Percentiles rank a stretch among this genome's conserved stretches.
These are phyloP conservation scores for Mesitornis unicolor DNA, from an alignment of 2,113 vertebrate genomes.

Conservation along the genomic window DNA sequence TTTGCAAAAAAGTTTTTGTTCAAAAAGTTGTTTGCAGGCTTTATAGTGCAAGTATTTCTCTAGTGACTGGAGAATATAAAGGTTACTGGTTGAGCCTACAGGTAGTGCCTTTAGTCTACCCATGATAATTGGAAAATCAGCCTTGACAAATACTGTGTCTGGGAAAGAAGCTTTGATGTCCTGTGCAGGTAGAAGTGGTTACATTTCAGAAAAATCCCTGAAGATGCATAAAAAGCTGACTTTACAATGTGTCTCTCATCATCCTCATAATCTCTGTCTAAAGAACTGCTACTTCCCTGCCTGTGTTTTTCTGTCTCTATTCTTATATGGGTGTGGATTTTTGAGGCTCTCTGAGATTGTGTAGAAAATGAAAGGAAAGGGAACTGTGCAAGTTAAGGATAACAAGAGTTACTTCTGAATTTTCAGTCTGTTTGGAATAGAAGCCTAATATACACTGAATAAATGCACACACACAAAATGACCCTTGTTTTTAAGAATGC, in stretches of 20 bases:
- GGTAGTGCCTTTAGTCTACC: not conserved
- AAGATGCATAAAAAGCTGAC: not conserved
- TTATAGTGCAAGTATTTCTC: not conserved
- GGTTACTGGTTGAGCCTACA: not conserved
- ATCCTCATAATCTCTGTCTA: not conserved
- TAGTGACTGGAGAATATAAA: not conserved
- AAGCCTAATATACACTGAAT: not conserved
- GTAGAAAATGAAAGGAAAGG: not conserved
- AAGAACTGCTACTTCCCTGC: not conserved
- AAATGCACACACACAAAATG: not conserved
- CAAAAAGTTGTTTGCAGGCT: not conserved
- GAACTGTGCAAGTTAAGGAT: not conserved
- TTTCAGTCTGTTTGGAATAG: not conserved
- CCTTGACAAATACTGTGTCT: not conserved
- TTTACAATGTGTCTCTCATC: not conserved
- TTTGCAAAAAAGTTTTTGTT: not conserved
- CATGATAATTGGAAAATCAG: not conserved
- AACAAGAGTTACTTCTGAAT: not conserved
- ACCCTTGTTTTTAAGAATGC: not conserved
- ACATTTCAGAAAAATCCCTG: not conserved
- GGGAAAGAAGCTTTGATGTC: not conserved
- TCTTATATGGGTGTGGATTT: not conserved
- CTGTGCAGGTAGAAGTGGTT: not conserved
- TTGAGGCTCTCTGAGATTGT: not conserved
- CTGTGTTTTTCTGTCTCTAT: not conserved